phyloP scores from a whole-genome alignment of 2,797 vertebrate genomes.

The Cirrhinus molitorella region DNA sequence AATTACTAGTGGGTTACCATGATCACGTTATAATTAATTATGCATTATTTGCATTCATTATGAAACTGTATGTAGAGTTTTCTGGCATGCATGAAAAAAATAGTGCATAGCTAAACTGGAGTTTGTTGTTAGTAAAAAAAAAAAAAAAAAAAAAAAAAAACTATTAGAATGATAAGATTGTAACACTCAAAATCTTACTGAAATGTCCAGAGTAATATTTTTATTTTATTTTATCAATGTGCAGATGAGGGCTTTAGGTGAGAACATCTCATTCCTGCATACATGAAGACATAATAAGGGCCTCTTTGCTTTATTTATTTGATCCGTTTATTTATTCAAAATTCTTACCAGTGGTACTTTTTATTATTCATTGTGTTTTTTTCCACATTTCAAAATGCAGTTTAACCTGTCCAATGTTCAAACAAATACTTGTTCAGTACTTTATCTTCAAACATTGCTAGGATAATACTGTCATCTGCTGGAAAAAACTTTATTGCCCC shows the following conservation, averaged over 20 bases:
- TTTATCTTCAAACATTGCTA: background rate
- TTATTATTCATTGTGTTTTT: background rate
- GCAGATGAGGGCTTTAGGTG: background rate
- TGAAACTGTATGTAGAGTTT: too few relatives aligned
- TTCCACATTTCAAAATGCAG: background rate
- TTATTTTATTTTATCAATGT: background rate
- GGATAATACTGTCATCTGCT: conserved; percentile 33
- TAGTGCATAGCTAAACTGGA: too few relatives aligned
- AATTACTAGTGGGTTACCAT: background rate
- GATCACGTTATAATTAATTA: too few relatives aligned
- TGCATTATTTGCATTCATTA: too few relatives aligned
- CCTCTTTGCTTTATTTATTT: background rate
- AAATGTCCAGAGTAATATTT: background rate
- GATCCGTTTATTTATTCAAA: background rate
- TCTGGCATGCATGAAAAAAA: too few relatives aligned
- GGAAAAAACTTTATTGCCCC: background rate
- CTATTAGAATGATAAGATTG: too few relatives aligned
- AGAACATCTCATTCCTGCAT: background rate
- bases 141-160: too few relatives aligned
- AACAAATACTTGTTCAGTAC: background rate
- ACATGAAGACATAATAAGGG: background rate
- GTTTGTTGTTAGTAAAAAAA: too few relatives aligned
- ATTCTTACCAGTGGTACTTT: background rate
- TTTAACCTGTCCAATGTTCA: background rate
- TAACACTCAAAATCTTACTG: too few relatives aligned